phyloP scores from a whole-genome alignment of 2,113 vertebrate genomes.

The Anguilla rostrata region DNA sequence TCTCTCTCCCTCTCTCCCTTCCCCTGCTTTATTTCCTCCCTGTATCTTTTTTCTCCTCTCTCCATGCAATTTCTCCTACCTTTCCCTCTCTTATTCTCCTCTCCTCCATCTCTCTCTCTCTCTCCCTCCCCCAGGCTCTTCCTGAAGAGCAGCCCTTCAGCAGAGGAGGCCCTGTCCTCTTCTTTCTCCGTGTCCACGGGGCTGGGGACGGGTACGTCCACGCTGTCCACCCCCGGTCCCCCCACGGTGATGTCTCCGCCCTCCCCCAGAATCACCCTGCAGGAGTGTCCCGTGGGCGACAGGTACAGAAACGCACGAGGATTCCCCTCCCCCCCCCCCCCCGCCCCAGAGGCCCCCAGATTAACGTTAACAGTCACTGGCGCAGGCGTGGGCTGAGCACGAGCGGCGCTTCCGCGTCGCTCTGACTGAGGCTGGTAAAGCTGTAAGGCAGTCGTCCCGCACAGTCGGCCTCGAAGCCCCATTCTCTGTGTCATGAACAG shows the following conservation, averaged over 20 bases:
- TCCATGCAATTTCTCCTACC: background rate
- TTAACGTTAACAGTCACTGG: too few relatives aligned
- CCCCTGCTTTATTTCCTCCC: background rate
- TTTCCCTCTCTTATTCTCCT: too few relatives aligned
- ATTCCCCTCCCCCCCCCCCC: too few relatives aligned
- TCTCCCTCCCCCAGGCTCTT: conserved; percentile 74
- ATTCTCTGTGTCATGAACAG: too few relatives aligned
- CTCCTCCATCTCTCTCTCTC: background rate
- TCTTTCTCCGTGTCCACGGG: conserved; percentile 62
- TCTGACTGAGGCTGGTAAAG: too few relatives aligned
- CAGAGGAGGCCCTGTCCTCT: conserved; percentile 68
- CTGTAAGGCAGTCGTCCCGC: too few relatives aligned
- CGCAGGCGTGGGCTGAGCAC: too few relatives aligned
- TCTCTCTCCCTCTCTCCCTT: background rate
- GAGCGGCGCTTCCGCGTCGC: too few relatives aligned
- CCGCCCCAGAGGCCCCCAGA: too few relatives aligned
- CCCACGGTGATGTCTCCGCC: conserved; percentile 46
- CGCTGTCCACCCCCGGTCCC: conserved; percentile 62
- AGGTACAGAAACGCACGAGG: conserved; percentile 37
- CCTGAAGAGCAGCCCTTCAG: conserved; percentile 75
- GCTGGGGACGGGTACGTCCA: conserved; percentile 64
- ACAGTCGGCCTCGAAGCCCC: too few relatives aligned
- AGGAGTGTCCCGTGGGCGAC: conserved; percentile 31
- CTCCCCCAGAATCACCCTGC: conserved; percentile 40
- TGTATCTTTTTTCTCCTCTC: background rate